Evolutionary conservation across 35 echinoderm and acorn worm species (phyloP).

Genomic region (Anneissia japonica): DNA sequence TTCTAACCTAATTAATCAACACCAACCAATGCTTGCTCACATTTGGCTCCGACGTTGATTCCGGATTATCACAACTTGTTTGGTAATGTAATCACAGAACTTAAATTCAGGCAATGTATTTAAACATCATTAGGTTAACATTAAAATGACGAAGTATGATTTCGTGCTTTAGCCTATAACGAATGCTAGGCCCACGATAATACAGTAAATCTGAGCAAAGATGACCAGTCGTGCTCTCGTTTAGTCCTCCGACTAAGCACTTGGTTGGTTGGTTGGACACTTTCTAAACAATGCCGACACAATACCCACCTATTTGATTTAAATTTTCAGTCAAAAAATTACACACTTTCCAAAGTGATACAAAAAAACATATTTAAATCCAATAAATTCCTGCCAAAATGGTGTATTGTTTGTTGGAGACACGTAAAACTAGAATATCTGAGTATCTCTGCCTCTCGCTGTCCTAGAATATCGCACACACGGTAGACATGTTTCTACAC

Average conservation of each 20-base stretch:
- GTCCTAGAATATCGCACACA: neutral
- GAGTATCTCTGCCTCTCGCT: neutral
- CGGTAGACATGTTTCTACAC: neutral
- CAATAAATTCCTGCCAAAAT: neutral
- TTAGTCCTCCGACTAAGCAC: neutral
- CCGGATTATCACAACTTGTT: too few species aligned
- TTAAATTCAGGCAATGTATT: too few species aligned
- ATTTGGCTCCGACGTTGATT: too few species aligned
- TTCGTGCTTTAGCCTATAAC: neutral
- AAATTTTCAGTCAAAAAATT: neutral
- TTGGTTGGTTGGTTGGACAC: too few species aligned
- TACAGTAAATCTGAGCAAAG: neutral
- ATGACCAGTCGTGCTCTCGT: neutral
- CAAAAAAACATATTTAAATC: neutral
- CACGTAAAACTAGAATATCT: neutral
- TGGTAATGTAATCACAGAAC: too few species aligned
- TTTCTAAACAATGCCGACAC: neutral
- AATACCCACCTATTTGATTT: neutral
- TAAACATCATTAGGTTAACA: too few species aligned
- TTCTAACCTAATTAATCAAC: too few species aligned
- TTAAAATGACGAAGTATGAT: too few species aligned
- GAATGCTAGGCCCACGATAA: neutral
- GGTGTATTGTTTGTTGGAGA: neutral
- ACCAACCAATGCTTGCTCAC: too few species aligned
- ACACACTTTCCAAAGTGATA: neutral